These are phyloP conservation scores for Acrobasis consociella DNA, from an alignment of 2,888 invertebrate genomes.

Conservation along the genomic window DNA sequence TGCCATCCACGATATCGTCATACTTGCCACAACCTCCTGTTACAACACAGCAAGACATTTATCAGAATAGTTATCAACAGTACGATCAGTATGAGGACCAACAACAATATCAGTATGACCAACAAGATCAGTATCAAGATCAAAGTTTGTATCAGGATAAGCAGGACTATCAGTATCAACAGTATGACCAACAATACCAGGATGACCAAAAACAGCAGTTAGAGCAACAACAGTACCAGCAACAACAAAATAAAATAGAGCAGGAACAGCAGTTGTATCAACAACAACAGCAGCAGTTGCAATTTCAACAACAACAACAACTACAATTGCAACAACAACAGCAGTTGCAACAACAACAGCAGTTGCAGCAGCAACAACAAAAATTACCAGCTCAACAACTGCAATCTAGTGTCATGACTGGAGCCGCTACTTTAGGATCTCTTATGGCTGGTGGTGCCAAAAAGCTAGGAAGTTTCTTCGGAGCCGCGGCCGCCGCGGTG, in stretches of 20 bases:
- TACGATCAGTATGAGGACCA: slow-evolving; percentile 51
- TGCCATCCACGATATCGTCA: slow-evolving; percentile 59
- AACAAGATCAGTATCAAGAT: slow-evolving; percentile 42
- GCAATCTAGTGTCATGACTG: slow-evolving; percentile 70
- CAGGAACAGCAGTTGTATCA: slow-evolving; percentile 51
- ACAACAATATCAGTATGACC: slow-evolving; percentile 45
- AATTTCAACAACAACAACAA: slow-evolving; percentile 49
- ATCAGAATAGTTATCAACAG: slow-evolving; percentile 55
- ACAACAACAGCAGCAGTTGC: slow-evolving; percentile 45
- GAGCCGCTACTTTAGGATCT: slow-evolving; percentile 76
- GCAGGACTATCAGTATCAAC: slow-evolving; percentile 38
- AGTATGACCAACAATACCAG: slow-evolving; percentile 41
- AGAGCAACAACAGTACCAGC: slow-evolving; percentile 43
- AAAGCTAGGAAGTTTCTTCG: slow-evolving; percentile 75
- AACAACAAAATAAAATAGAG: slow-evolving; percentile 45
- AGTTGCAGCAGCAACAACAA: slow-evolving; percentile 61
- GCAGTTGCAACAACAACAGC: slow-evolving; percentile 51
- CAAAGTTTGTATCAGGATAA: slow-evolving; percentile 41
- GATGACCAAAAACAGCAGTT: slow-evolving; percentile 43
- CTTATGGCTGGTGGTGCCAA: slow-evolving; percentile 79
- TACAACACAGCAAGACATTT: slow-evolving; percentile 57
- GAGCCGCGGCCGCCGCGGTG: slow-evolving; percentile 76
- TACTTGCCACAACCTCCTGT: slow-evolving; percentile 62
- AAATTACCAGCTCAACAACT: slow-evolving; percentile 68
- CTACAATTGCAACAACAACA: slow-evolving; percentile 51